phyloP scores from a whole-genome alignment of 2,797 vertebrate genomes.

The Leuciscus waleckii region DNA sequence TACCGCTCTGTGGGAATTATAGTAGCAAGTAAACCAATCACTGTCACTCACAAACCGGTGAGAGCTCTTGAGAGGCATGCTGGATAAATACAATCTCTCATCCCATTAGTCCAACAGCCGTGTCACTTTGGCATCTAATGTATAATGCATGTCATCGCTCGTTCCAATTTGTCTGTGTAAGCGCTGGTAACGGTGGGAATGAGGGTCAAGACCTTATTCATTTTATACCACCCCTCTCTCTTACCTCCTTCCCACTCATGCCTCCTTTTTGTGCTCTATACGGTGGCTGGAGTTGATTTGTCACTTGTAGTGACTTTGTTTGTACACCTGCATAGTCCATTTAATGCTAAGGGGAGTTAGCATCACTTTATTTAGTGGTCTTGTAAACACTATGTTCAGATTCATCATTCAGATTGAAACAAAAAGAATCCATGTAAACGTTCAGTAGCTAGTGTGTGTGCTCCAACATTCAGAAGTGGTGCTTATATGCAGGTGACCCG shows the following conservation, averaged over 20 bases:
- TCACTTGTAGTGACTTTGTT: conserved; percentile 16
- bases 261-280: neutral
- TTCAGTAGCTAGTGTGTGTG: neutral
- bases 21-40: conserved; percentile 42
- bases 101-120: conserved; percentile 44
- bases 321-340: conserved; percentile 10
- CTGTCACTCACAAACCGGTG: neutral
- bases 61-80: conserved; percentile 48
- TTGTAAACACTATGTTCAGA: too few species aligned
- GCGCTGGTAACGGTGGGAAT: conserved; percentile 33
- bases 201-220: conserved; percentile 20
- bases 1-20: conserved; percentile 3
- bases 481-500: neutral
- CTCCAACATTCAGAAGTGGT: neutral
- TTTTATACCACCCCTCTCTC: conserved; percentile 25
- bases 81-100: conserved; percentile 53
- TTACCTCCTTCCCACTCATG: neutral
- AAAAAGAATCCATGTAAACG: too few species aligned
- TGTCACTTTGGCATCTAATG: conserved; percentile 39
- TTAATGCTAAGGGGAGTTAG: conserved; percentile 11
- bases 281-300: neutral
- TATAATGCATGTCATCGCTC: conserved; percentile 49
- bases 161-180: conserved; percentile 56
- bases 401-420: too few species aligned
- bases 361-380: too few species aligned